Percentiles rank a stretch among this genome's conserved stretches.
phyloP scores from a whole-genome alignment of 2,888 invertebrate species.

The Saturnia pavonia region DNA sequence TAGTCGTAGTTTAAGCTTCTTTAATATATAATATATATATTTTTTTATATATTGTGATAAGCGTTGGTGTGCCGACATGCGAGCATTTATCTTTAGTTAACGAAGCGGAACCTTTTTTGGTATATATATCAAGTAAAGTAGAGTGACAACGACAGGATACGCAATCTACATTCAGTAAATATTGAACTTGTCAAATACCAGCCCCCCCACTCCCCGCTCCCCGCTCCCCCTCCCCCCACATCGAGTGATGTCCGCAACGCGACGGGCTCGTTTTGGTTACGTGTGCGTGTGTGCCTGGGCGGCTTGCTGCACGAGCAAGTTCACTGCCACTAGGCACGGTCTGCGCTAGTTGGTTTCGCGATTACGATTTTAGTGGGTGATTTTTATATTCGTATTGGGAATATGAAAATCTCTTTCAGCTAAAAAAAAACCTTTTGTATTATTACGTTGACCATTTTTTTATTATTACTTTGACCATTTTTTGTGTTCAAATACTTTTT shows the following conservation, averaged over 20 bases:
- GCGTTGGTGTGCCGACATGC: slow-evolving; percentile 78
- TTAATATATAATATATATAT: slow-evolving; percentile 60
- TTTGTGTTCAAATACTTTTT: neutral
- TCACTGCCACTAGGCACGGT: slow-evolving; percentile 68
- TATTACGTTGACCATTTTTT: neutral
- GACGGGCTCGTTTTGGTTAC: slow-evolving; percentile 31
- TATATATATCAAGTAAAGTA: slow-evolving; percentile 55
- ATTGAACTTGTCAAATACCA: slow-evolving; percentile 17
- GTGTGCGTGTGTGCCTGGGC: slow-evolving; percentile 68
- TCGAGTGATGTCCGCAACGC: neutral
- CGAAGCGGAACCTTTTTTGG: slow-evolving; percentile 56
- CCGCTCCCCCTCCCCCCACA: neutral
- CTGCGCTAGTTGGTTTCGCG: slow-evolving; percentile 62
- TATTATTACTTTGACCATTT: neutral
- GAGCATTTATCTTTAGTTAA: slow-evolving; percentile 80
- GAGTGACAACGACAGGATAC: slow-evolving; percentile 60
- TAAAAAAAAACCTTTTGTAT: slow-evolving; percentile 39
- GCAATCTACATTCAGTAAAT: slow-evolving; percentile 29
- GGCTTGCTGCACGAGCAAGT: slow-evolving; percentile 79
- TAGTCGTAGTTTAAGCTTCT: slow-evolving; percentile 79
- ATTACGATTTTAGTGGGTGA: slow-evolving; percentile 71
- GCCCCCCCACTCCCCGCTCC: too few relatives aligned
- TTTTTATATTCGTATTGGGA: slow-evolving; percentile 69
- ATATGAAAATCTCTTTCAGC: slow-evolving; percentile 79
- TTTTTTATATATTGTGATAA: slow-evolving; percentile 82